Percentiles rank a stretch among this genome's conserved stretches.
Conservation (phyloP, 1,140 invertebrate species). For the Sitobion miscanthi region DNA sequence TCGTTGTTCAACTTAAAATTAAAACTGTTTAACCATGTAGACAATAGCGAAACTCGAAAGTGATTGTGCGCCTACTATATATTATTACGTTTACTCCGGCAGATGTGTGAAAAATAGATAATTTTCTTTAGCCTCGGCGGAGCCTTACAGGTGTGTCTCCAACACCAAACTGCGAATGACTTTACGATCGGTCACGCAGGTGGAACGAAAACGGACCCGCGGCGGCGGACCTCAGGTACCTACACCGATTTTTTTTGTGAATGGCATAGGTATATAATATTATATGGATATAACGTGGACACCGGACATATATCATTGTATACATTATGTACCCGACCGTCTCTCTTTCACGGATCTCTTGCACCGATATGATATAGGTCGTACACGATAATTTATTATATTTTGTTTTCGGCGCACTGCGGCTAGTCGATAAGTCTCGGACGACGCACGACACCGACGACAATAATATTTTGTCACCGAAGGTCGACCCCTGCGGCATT, state of each 20-base stretch:
- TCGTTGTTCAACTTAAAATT: neutral
- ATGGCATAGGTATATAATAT: no score
- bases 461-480: constrained; percentile 1
- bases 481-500: neutral
- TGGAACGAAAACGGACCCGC: neutral
- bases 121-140: neutral
- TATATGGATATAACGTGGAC: neutral
- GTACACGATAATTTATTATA: neutral
- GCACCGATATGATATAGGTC: neutral
- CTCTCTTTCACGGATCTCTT: neutral
- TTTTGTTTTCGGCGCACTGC: no score
- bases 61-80: no score
- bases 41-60: neutral
- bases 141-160: no score
- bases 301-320: neutral
- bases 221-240: neutral
- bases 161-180: neutral
- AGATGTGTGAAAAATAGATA: neutral
- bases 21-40: neutral
- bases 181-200: neutral
- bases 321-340: neutral
- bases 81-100: no score
- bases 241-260: neutral
- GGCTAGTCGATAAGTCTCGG: no score
- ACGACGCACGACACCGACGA: no score